phyloP scores from a whole-genome alignment of 1,140 invertebrate genomes.

The Plectrocnemia conspersa region DNA sequence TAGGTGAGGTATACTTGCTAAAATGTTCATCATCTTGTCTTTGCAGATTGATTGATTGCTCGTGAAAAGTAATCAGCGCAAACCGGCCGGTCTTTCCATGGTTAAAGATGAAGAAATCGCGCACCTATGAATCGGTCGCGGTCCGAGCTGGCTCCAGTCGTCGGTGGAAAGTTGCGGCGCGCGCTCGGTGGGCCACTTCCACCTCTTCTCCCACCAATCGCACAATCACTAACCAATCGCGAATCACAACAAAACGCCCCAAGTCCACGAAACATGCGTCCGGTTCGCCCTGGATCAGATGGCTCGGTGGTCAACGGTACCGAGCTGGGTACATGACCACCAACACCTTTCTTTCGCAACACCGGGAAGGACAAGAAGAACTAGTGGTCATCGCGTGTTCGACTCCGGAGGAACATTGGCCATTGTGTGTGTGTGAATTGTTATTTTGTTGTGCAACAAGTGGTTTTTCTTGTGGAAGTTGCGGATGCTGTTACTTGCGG shows the following conservation, averaged over 20 bases:
- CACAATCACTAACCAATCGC: background rate
- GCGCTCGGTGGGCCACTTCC: slow-evolving; percentile 2
- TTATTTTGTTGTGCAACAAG: too few species aligned
- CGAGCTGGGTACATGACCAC: background rate
- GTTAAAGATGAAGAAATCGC: slow-evolving; percentile 24
- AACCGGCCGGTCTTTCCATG: background rate
- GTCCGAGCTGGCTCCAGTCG: slow-evolving; percentile 15
- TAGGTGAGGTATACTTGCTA: too few species aligned
- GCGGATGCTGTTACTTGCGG: too few species aligned
- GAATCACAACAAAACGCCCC: too few species aligned
- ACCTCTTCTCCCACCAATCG: background rate
- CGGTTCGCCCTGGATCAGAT: background rate
- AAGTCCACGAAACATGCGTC: background rate
- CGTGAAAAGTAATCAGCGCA: too few species aligned
- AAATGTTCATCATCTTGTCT: too few species aligned
- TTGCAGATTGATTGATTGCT: too few species aligned
- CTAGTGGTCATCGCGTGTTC: too few species aligned
- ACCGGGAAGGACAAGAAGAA: slow-evolving; percentile 1
- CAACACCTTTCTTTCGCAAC: background rate
- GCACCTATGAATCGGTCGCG: background rate
- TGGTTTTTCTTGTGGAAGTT: too few species aligned
- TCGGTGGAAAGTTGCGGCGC: slow-evolving; percentile 16
- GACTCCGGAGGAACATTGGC: too few species aligned
- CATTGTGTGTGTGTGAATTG: too few species aligned
- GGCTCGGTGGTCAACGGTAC: background rate